Evolutionary conservation across 2,797 vertebrate genomes (phyloP).

Genomic region (Manis pentadactyla): DNA sequence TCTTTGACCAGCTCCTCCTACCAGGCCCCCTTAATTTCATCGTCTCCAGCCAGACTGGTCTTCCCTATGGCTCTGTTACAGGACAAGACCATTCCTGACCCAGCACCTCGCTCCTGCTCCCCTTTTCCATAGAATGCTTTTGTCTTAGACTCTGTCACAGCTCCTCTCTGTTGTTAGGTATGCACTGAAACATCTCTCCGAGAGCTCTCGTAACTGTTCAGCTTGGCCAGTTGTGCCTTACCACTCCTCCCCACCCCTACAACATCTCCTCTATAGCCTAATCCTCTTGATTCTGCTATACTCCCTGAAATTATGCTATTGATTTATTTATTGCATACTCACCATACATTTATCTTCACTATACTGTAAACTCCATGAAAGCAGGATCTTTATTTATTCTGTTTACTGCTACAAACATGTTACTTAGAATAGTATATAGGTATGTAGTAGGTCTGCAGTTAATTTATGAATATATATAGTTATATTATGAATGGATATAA

Average conservation of each 20-base stretch:
- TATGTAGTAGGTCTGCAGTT: not conserved
- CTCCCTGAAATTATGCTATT: not conserved
- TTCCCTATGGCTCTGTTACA: not conserved
- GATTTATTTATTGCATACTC: not conserved
- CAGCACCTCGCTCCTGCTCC: not conserved
- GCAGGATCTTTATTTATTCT: not conserved
- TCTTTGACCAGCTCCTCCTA: not conserved
- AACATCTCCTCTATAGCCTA: not conserved
- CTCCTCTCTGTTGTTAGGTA: not conserved
- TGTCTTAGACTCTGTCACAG: not conserved
- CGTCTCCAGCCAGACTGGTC: not conserved
- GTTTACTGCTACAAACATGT: not conserved
- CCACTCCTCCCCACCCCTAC: not conserved
- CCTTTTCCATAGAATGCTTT: not conserved
- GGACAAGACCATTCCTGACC: not conserved
- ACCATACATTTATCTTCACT: not conserved
- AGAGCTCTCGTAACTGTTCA: not conserved
- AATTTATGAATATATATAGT: not conserved
- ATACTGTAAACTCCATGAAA: not conserved
- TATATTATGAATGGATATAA: not conserved
- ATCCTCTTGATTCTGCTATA: not conserved
- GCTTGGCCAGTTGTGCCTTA: not conserved
- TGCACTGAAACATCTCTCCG: not conserved
- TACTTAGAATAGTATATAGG: not conserved
- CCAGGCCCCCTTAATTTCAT: not conserved